Percentiles rank a stretch among this genome's conserved stretches.
phyloP scores from a whole-genome alignment of 2,797 vertebrate species.

The Labroides dimidiatus region DNA sequence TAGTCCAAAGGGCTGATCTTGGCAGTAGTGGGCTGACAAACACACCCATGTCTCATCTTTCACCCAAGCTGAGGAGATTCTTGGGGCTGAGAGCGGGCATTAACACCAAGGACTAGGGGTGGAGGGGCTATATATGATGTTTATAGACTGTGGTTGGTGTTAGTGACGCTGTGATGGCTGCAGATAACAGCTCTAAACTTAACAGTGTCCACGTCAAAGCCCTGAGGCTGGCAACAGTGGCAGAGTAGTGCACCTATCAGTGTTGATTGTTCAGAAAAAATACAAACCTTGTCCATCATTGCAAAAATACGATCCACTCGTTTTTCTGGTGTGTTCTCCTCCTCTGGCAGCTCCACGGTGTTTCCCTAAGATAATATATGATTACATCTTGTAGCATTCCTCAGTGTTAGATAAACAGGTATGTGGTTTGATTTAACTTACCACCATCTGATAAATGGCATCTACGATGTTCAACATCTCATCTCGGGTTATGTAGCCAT shows the following conservation, averaged over 20 bases:
- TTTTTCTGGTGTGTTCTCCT: conserved; percentile 98
- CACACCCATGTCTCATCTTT: conserved; percentile 66
- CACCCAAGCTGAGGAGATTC: conserved; percentile 60
- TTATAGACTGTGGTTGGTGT: conserved; percentile 67
- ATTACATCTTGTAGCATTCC: conserved; percentile 16
- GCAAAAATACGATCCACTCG: conserved; percentile 98
- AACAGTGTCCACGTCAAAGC: conserved; percentile 45
- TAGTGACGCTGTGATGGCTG: conserved; percentile 62
- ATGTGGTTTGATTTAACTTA: conserved; percentile 75
- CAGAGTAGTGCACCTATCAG: conserved; percentile 6
- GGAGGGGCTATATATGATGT: conserved; percentile 55
- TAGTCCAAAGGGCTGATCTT: conserved; percentile 42
- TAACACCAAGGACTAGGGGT: conserved; percentile 35
- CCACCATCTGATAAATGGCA: conserved; percentile 99
- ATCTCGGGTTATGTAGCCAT: conserved; percentile 97
- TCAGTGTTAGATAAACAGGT: neutral
- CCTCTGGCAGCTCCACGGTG: conserved; percentile 97
- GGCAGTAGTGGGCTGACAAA: conserved; percentile 44
- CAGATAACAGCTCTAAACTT: conserved; percentile 61
- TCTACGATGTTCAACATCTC: conserved; percentile 99
- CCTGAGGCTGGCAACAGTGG: conserved; percentile 43
- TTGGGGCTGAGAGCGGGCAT: conserved; percentile 44
- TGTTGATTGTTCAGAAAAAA: neutral
- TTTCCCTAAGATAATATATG: conserved; percentile 87
- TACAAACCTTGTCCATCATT: conserved; percentile 98